Percentiles rank a stretch among this genome's conserved stretches.
phyloP scores from a whole-genome alignment of 1,140 invertebrate genomes.

The Nebria ingens region DNA sequence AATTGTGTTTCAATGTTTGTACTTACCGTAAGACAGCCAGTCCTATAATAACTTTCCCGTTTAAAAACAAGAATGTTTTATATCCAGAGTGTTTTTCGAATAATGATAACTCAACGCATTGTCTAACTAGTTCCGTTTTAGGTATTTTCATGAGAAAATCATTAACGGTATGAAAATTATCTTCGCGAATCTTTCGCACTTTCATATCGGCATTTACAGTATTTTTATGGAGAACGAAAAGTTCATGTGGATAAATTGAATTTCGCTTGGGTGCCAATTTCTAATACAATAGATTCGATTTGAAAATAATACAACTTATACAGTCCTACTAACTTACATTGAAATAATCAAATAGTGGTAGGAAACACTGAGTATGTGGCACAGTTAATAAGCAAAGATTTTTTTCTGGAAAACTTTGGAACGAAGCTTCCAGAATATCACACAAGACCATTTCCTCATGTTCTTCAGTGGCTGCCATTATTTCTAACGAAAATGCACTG shows the following conservation, averaged over 20 bases:
- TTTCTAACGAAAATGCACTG: constrained; percentile 53
- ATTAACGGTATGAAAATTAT: too few species aligned
- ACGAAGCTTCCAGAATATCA: constrained; percentile 48
- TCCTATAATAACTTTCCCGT: not conserved
- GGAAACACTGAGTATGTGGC: constrained; percentile 46
- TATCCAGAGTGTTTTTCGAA: constrained; percentile 2
- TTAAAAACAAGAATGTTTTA: not conserved
- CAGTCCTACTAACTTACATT: constrained; percentile 41
- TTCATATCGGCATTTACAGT: constrained; percentile 28
- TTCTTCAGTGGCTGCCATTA: constrained; percentile 50
- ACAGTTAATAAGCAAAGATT: constrained; percentile 56
- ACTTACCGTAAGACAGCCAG: not conserved
- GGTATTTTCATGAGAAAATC: too few species aligned
- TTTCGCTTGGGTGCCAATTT: constrained; percentile 44
- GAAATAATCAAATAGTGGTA: constrained; percentile 51
- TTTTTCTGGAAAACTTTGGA: constrained; percentile 51
- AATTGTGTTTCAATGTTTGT: not conserved
- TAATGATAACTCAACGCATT: constrained; percentile 11
- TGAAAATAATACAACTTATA: too few species aligned
- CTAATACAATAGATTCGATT: too few species aligned
- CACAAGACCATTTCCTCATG: constrained; percentile 44
- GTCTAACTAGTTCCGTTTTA: too few species aligned
- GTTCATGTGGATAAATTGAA: constrained; percentile 44
- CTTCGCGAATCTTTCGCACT: not conserved
- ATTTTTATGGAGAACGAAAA: constrained; percentile 53